phyloP scores from a whole-genome alignment of 2,797 vertebrate genomes.

The Trichosurus vulpecula region DNA sequence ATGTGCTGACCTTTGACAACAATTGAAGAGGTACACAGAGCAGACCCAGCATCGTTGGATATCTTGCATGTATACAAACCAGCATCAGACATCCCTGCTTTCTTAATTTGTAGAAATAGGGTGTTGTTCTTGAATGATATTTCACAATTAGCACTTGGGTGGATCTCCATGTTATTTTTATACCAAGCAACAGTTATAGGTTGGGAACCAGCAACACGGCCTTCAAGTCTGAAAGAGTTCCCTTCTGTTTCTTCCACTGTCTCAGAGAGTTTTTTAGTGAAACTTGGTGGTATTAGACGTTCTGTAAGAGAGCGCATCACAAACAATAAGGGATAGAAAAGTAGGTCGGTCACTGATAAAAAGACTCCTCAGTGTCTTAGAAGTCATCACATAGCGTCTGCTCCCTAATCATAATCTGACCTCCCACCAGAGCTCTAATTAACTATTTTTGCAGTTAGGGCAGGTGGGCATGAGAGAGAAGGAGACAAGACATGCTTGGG shows the following conservation, averaged over 20 bases:
- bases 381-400: not conserved
- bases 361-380: not conserved
- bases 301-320: conserved; percentile 85
- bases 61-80: conserved; percentile 93
- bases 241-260: conserved; percentile 94
- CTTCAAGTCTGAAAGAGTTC: conserved; percentile 93
- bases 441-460: not conserved
- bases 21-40: conserved; percentile 89
- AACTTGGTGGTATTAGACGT: conserved; percentile 92
- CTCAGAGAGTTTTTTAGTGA: conserved; percentile 95
- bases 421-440: not conserved
- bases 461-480: not conserved
- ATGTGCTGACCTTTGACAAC: conserved; percentile 91
- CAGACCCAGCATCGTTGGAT: conserved; percentile 92
- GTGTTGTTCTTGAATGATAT: conserved; percentile 93
- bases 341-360: conserved; percentile 28
- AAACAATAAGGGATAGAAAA: conserved; percentile 20
- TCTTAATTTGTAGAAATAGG: conserved; percentile 90
- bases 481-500: not conserved
- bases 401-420: not conserved
- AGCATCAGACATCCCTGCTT: conserved; percentile 86
- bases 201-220: conserved; percentile 93
- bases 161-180: conserved; percentile 90
- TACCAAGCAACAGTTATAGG: conserved; percentile 93
- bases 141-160: conserved; percentile 90